phyloP scores from a whole-genome alignment of 2,888 invertebrate genomes.

The Drosophila setosimentum region DNA sequence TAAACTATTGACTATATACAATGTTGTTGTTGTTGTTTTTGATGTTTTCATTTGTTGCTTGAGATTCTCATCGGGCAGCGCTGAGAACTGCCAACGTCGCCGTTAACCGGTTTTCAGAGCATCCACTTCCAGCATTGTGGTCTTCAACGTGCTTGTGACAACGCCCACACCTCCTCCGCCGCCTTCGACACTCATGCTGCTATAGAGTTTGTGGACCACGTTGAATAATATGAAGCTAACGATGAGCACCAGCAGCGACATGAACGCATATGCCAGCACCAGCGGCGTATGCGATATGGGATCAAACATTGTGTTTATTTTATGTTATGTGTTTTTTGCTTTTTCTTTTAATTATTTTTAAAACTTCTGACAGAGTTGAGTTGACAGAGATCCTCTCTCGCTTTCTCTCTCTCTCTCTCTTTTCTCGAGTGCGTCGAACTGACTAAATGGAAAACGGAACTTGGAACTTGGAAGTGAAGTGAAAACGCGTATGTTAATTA shows the following conservation, averaged over 20 bases:
- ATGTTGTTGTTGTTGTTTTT: slow-evolving; percentile 22
- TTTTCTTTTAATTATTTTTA: neutral
- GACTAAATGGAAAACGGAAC: slow-evolving; percentile 4
- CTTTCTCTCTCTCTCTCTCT: neutral
- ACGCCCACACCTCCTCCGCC: slow-evolving; percentile 27
- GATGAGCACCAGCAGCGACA: slow-evolving; percentile 82
- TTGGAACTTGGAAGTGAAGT: slow-evolving; percentile 14
- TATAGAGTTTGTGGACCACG: slow-evolving; percentile 82
- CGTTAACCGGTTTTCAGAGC: slow-evolving; percentile 71
- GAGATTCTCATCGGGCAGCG: slow-evolving; percentile 41
- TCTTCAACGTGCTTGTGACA: slow-evolving; percentile 43
- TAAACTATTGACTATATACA: slow-evolving; percentile 40
- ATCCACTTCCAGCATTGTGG: slow-evolving; percentile 65
- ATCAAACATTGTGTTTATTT: slow-evolving; percentile 81
- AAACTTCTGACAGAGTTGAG: neutral
- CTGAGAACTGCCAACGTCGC: neutral
- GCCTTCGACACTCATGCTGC: slow-evolving; percentile 33
- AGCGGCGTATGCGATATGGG: slow-evolving; percentile 82
- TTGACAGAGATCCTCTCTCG: neutral
- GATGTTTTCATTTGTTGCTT: slow-evolving; percentile 2
- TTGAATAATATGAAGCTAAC: slow-evolving; percentile 83
- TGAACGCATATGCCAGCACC: slow-evolving; percentile 83
- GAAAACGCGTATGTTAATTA: slow-evolving; percentile 67
- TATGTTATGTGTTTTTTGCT: slow-evolving; percentile 1
- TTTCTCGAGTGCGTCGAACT: slow-evolving; percentile 40